Evolutionary conservation across 2,888 invertebrate species (phyloP).

Genomic region (Epinotia demarniana): DNA sequence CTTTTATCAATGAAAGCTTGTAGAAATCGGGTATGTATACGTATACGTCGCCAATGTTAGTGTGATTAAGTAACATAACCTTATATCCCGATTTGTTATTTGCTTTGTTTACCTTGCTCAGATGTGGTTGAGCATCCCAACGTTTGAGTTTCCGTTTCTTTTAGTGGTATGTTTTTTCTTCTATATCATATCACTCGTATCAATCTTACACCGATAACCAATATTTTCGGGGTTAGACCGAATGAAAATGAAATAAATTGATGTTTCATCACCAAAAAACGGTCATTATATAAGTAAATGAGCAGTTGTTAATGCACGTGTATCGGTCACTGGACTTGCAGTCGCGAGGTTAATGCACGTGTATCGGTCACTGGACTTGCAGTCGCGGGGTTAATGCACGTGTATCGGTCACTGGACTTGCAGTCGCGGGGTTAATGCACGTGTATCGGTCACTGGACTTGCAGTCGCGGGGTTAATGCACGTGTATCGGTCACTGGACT

Average conservation of each 20-base stretch:
- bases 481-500: neutral
- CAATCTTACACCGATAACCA: neutral
- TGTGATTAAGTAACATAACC: neutral
- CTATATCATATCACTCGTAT: neutral
- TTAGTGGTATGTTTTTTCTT: no score
- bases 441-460: neutral
- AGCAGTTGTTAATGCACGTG: neutral
- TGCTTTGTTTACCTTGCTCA: neutral
- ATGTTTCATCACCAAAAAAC: neutral
- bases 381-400: conserved; percentile 4
- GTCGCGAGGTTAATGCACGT: conserved; percentile 5
- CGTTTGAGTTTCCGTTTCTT: no score
- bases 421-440: conserved; percentile 3
- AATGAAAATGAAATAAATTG: neutral
- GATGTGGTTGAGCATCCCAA: no score
- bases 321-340: neutral
- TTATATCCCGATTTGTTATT: neutral
- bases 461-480: no score
- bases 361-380: no score
- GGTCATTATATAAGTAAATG: neutral
- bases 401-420: no score
- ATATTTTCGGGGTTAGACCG: neutral
- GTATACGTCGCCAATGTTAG: neutral
- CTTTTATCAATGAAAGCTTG: neutral
- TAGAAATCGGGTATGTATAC: neutral